Base-by-base conservation (phyloP, 2,888 invertebrate species). In the Tortricodes alternella region DNA sequence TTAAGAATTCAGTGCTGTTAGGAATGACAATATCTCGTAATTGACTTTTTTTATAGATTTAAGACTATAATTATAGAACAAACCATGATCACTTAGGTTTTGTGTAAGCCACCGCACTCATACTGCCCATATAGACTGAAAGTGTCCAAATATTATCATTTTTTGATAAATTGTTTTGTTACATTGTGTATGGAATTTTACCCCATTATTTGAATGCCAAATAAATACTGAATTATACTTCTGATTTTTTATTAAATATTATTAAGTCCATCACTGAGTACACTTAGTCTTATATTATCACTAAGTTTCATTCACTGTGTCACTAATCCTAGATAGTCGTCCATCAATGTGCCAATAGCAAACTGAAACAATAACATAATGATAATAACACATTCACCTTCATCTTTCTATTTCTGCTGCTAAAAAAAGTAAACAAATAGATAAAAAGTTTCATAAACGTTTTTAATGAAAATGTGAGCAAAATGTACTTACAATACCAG, bases 311-410 rank as follows among this genome's bases (percentile, higher is more conserved):
- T 65, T 80, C 72, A 90, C 65, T 90, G 90, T 61, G 90, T 89
- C 60, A 93, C 94, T 74, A 95, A 88, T 71, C 99, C 99, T 74
- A 99, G 90, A 82, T 97, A 99, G 89, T 99, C 99, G 75, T 99
- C 99, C 99, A 99, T 99, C 49, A 99, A 91, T 0, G 99, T 99
- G 62, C 99, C 99, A 84, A 99, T 99, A 1, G 99, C 99, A 92
- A 99, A 99, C 97, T 98, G 91, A 75, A 94, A 94, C 66, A 69
- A 69, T 79, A 73, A 32, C 23, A 29, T 16, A 27, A 11, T 2
- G 3, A n/a, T 48, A 24, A 34, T 5, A 3, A 32, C 7, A 23
- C 3, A 23, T 7, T n/a, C n/a, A n/a, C n/a, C n/a, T n/a, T n/a
- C n/a, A n/a, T n/a, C n/a, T n/a, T n/a, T n/a, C n/a, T n/a, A n/a